Conservation (phyloP, 2,113 vertebrate species). For the Miniopterus natalensis region DNA sequence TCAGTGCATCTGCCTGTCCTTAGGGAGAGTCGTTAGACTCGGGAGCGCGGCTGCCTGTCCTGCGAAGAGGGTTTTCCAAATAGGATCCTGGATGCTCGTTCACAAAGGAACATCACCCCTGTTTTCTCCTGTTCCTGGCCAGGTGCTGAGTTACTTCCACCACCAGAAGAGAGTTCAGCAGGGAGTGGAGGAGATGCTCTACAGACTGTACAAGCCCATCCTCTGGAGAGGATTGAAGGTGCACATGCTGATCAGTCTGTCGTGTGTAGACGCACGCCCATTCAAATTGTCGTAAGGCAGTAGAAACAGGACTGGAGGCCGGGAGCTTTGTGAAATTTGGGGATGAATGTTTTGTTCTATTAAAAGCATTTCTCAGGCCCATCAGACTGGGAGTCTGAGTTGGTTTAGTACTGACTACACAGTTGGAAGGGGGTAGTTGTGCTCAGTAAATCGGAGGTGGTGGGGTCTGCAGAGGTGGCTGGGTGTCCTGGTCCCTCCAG, state of each 20-base stretch:
- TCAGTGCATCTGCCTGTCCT: not conserved
- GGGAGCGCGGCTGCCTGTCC: not conserved
- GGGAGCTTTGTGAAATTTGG: not conserved
- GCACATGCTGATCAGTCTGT: not conserved
- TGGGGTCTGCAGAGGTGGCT: not conserved
- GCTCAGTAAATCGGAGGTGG: not conserved
- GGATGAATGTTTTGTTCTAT: not conserved
- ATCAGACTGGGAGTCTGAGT: not conserved
- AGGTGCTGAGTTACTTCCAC: constrained; percentile 96
- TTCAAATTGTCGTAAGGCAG: not conserved
- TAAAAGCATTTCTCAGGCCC: not conserved
- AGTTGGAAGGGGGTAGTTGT: not conserved
- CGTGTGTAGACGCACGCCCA: not conserved
- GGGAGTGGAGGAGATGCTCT: constrained; percentile 95
- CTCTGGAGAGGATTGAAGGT: constrained; percentile 97
- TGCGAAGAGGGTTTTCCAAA: not conserved
- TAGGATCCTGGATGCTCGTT: not conserved
- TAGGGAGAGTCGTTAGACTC: not conserved
- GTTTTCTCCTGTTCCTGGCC: constrained; percentile 15
- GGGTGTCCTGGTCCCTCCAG: not conserved
- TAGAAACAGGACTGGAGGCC: not conserved
- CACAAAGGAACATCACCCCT: not conserved
- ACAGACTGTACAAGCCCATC: constrained; percentile 94
- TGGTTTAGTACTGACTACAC: not conserved
- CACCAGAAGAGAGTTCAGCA: constrained; percentile 91